Percentiles rank a stretch among this genome's conserved stretches.
phyloP scores from a whole-genome alignment of 2,113 vertebrate genomes.

The Platysteira castanea region DNA sequence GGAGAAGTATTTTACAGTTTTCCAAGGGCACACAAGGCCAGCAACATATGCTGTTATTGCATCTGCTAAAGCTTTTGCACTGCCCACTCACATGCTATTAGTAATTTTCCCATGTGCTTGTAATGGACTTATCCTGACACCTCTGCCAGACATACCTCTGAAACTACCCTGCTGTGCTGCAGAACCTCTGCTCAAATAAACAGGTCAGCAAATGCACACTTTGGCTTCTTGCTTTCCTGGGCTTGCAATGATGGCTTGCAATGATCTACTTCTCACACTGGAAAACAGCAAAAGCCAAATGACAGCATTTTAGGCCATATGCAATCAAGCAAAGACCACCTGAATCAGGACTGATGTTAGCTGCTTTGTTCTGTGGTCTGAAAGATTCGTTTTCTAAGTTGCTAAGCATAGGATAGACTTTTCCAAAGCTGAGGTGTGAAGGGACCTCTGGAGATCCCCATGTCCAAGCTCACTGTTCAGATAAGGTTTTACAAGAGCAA shows the following conservation, averaged over 20 bases:
- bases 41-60: background rate
- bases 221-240: background rate
- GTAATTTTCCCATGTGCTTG: background rate
- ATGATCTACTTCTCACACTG: background rate
- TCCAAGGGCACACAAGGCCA: background rate
- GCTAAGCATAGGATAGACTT: background rate
- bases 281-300: background rate
- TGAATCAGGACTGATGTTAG: background rate
- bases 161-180: background rate
- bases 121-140: background rate
- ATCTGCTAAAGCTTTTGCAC: conserved; percentile 18
- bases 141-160: background rate
- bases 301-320: background rate
- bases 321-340: background rate
- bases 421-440: background rate
- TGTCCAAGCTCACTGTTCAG: background rate
- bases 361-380: background rate
- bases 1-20: conserved; percentile 4
- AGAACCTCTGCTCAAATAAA: background rate
- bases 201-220: background rate
- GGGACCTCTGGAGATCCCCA: background rate
- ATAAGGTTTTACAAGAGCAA: background rate
- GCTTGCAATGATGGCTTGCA: background rate
- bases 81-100: background rate
- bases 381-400: background rate